These are phyloP conservation scores for Zosterops japonicus DNA, from an alignment of 2,113 vertebrate genomes.

Conservation along the genomic window DNA sequence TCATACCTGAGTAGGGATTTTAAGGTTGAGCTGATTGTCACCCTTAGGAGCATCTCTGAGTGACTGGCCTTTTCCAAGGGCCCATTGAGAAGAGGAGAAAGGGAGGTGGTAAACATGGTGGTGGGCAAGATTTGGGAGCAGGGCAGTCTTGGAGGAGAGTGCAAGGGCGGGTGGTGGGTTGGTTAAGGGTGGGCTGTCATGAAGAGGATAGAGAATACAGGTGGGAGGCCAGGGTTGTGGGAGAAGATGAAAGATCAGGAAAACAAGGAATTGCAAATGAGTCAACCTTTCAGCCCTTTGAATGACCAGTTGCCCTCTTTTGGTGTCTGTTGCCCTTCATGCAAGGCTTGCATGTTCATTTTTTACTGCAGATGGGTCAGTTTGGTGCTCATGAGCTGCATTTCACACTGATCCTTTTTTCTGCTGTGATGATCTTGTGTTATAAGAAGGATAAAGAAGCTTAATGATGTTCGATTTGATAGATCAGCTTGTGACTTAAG, in stretches of 20 bases:
- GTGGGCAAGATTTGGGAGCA: neutral
- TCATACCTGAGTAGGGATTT: neutral
- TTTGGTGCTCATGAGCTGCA: neutral
- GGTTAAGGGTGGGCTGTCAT: neutral
- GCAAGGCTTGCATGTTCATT: neutral
- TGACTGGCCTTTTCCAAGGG: neutral
- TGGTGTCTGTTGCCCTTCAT: neutral
- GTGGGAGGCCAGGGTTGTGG: neutral
- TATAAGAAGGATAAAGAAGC: neutral
- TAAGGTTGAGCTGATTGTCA: neutral
- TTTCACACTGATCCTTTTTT: neutral
- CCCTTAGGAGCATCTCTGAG: neutral
- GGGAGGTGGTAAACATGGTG: neutral
- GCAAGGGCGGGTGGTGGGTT: neutral
- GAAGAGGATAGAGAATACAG: neutral
- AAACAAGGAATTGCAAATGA: neutral
- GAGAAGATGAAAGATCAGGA: neutral
- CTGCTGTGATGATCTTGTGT: neutral
- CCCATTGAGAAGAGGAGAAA: neutral
- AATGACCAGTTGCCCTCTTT: neutral
- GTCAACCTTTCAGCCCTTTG: neutral
- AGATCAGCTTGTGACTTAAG: neutral
- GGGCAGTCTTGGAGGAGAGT: neutral
- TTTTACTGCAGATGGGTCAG: neutral
- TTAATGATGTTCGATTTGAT: neutral